A percentile compares a stretch with the other conserved stretches of the same genome.
Conservation (phyloP, 2,113 vertebrate genomes). For the Calyptomena viridis region DNA sequence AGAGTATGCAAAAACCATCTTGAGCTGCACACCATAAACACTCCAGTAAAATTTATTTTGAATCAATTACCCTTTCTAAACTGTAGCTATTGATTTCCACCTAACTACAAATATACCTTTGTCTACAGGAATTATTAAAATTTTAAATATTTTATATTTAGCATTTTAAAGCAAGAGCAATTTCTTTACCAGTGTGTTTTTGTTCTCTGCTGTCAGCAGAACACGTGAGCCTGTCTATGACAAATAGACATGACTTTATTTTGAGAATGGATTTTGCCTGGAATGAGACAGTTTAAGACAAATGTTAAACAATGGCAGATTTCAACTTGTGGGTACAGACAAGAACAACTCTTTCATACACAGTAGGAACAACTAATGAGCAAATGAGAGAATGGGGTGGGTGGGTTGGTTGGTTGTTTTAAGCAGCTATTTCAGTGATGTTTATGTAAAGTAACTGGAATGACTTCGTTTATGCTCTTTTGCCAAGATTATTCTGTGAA, state of each 20-base stretch:
- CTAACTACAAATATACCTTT: neutral
- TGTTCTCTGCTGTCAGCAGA: neutral
- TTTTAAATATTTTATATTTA: neutral
- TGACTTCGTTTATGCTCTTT: neutral
- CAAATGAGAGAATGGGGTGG: neutral
- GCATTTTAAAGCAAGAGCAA: neutral
- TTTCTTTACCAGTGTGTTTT: neutral
- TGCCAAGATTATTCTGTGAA: constrained; percentile 82
- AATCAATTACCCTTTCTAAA: neutral
- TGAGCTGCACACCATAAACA: neutral
- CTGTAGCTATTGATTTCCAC: neutral
- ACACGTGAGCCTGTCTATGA: neutral
- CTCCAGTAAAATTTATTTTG: neutral
- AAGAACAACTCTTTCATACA: neutral
- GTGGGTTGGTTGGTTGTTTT: neutral
- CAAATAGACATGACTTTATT: neutral
- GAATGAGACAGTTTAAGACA: neutral
- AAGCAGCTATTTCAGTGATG: neutral
- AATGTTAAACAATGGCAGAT: neutral
- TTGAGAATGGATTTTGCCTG: neutral
- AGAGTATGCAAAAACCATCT: neutral
- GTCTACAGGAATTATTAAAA: neutral
- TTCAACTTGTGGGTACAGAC: neutral
- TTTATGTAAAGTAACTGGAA: neutral
- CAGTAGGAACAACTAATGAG: neutral